phyloP scores from a whole-genome alignment of 2,113 vertebrate species.

The Upupa epops region DNA sequence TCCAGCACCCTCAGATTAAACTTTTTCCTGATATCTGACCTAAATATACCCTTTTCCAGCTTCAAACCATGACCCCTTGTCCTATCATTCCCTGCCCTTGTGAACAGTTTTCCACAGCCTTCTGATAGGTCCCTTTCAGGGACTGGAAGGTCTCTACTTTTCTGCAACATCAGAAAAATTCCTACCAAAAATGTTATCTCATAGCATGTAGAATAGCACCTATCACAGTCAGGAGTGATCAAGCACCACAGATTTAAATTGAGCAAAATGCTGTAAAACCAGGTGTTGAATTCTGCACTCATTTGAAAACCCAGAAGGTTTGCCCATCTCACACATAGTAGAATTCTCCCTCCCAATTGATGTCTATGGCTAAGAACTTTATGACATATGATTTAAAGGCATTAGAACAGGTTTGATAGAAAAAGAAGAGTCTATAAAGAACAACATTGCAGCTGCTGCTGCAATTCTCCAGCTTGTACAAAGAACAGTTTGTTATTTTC shows the following conservation, averaged over 20 bases:
- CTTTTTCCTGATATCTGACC: too few species aligned
- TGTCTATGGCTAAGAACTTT: not conserved
- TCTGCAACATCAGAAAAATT: not conserved
- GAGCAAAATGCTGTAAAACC: not conserved
- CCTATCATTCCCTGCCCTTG: too few species aligned
- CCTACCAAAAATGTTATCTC: not conserved
- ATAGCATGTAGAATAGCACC: not conserved
- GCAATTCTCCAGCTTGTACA: not conserved
- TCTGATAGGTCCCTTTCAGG: too few species aligned
- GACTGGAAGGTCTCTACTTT: too few species aligned
- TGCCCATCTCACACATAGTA: not conserved
- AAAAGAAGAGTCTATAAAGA: not conserved
- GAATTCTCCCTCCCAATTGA: not conserved
- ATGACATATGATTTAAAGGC: not conserved
- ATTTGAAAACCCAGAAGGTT: not conserved
- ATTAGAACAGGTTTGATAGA: not conserved
- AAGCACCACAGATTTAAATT: not conserved
- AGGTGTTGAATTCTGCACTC: not conserved
- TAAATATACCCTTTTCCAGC: too few species aligned
- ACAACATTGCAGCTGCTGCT: not conserved
- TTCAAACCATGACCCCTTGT: too few species aligned
- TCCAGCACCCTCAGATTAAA: too few species aligned
- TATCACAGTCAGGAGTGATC: not conserved
- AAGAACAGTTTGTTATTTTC: not conserved
- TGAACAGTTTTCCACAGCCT: too few species aligned